A percentile compares a stretch with the other conserved stretches of the same genome.
Evolutionary conservation across 2,113 vertebrate genomes (phyloP).

Genomic region (Pseudorectes ferrugineus): DNA sequence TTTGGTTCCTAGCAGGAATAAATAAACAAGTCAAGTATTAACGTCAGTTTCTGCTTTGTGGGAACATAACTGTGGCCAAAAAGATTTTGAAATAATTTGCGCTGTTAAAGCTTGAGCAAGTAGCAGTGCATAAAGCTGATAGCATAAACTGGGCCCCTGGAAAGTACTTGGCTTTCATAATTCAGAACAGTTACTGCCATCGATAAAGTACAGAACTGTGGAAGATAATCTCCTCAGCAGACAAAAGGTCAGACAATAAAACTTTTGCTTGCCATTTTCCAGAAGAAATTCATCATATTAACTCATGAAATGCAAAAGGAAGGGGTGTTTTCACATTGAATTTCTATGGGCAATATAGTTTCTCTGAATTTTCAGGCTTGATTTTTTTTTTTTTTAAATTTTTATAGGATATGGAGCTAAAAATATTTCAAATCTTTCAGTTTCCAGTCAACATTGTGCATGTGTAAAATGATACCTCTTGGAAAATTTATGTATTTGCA

Average conservation of each 20-base stretch:
- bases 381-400: not conserved
- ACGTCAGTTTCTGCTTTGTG: not conserved
- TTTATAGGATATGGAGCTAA: not conserved
- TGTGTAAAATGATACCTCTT: not conserved
- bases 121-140: conserved; percentile 26
- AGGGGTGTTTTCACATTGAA: not conserved
- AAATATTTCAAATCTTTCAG: not conserved
- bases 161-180: not conserved
- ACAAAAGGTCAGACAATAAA: conserved; percentile 55
- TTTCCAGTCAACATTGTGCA: not conserved
- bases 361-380: not conserved
- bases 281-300: not conserved
- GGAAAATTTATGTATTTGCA: not conserved
- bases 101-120: not conserved
- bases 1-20: not conserved
- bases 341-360: not conserved
- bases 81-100: not conserved
- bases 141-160: not conserved
- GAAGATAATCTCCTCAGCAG: not conserved
- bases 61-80: not conserved
- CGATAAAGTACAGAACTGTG: not conserved
- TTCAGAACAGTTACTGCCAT: not conserved
- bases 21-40: not conserved
- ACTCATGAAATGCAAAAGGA: not conserved
- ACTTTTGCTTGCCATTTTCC: not conserved